These are phyloP conservation scores for Drosophila ogumai DNA, from an alignment of 1,140 invertebrate species.

Conservation along the genomic window DNA sequence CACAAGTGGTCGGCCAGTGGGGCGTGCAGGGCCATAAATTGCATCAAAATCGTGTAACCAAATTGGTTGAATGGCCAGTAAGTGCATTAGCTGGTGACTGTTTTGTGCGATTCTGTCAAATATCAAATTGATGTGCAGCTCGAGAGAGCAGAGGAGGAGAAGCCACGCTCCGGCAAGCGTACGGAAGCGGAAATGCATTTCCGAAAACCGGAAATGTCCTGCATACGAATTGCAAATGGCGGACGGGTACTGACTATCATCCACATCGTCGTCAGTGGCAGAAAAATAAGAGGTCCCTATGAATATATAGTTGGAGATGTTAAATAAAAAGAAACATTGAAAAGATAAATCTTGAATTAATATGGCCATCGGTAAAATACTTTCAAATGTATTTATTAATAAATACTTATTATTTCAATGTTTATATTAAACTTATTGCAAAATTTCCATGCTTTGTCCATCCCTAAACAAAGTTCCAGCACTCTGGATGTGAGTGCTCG, in stretches of 20 bases:
- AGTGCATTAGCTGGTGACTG: conserved; percentile 64
- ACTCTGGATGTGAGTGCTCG: not conserved
- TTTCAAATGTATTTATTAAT: not conserved
- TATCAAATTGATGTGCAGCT: conserved; percentile 66
- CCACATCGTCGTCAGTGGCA: not conserved
- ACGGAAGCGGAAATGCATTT: conserved; percentile 77
- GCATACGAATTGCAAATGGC: conserved; percentile 72
- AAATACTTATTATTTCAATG: not conserved
- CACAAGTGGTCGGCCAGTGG: conserved; percentile 52
- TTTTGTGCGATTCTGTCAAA: conserved; percentile 59
- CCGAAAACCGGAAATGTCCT: conserved; percentile 77
- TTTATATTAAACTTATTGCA: not conserved
- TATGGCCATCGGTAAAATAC: too few species aligned
- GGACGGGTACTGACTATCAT: not conserved
- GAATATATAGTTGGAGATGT: conserved; percentile 7
- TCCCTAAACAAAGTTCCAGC: not conserved
- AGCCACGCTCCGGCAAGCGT: conserved; percentile 4
- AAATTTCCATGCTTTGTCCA: not conserved
- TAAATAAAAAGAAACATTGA: not conserved
- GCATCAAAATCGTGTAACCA: conserved; percentile 71
- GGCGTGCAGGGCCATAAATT: conserved; percentile 69
- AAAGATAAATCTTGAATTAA: not conserved
- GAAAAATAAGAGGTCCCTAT: not conserved
- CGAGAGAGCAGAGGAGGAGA: not conserved
- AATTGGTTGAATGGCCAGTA: conserved; percentile 80